Conservation (phyloP, 2,888 invertebrate species). For the Drosophila nigritarsus region DNA sequence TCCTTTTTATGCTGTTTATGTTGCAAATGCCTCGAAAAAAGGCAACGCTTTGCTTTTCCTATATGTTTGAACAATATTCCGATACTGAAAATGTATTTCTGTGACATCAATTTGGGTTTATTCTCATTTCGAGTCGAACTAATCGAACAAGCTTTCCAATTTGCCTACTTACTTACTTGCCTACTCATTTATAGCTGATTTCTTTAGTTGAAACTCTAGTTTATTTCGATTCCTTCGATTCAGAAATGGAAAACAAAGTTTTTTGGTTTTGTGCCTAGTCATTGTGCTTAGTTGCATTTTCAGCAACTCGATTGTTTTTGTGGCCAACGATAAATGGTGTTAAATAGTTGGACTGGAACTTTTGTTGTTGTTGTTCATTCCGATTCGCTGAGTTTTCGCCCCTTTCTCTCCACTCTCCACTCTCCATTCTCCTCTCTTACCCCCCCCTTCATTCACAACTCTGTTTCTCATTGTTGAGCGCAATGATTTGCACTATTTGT, state of each 20-base stretch:
- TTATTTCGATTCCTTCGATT: conserved; percentile 1
- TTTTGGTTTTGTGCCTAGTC: conserved; percentile 27
- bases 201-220: neutral
- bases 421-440: neutral
- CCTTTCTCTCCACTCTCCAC: neutral
- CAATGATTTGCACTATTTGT: conserved; percentile 45
- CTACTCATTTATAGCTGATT: neutral
- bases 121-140: neutral
- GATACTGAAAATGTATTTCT: neutral
- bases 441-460: neutral
- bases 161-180: neutral
- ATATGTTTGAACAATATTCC: neutral
- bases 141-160: conserved; percentile 3
- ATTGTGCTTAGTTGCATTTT: conserved; percentile 16
- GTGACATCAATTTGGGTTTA: neutral
- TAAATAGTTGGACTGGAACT: conserved; percentile 64
- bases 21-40: neutral
- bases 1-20: neutral
- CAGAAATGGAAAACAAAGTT: neutral
- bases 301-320: conserved; percentile 30
- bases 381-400: conserved; percentile 1
- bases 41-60: neutral
- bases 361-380: conserved; percentile 17
- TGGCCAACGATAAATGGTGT: conserved; percentile 65
- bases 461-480: neutral